Conservation (phyloP, 2,888 invertebrate species). For the Cosmopolites sordidus region DNA sequence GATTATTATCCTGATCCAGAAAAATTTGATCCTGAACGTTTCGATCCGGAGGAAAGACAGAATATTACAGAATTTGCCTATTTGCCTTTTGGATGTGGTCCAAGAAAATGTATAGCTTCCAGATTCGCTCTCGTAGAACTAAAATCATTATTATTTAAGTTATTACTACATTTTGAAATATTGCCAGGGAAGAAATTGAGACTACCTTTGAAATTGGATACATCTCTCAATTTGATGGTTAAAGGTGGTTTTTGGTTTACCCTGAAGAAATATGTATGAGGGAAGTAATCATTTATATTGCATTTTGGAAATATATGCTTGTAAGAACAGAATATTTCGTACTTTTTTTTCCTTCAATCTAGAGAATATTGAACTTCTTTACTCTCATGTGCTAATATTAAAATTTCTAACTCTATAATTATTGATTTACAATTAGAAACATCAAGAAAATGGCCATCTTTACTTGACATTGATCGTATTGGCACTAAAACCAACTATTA, state of each 20-base stretch:
- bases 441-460: constrained; percentile 6
- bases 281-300: too few relatives aligned
- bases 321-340: too few relatives aligned
- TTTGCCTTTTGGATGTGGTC: constrained; percentile 1
- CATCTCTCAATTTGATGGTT: constrained; percentile 7
- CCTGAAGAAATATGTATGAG: too few relatives aligned
- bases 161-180: constrained; percentile 5
- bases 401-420: too few relatives aligned
- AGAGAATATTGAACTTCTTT: too few relatives aligned
- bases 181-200: constrained; percentile 28
- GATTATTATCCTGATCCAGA: constrained; percentile 8
- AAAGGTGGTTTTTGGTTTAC: constrained; percentile 38
- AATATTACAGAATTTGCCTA: constrained; percentile 1
- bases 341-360: too few relatives aligned
- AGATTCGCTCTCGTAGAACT: constrained; percentile 2
- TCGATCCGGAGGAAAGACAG: constrained; percentile 1
- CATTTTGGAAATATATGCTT: too few relatives aligned
- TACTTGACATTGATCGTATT: not conserved
- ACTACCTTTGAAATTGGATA: constrained; percentile 19
- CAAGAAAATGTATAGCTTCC: constrained; percentile 4
- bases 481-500: constrained; percentile 4
- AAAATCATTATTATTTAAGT: not conserved
- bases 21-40: constrained; percentile 9
- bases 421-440: too few relatives aligned
- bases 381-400: too few relatives aligned